Percentiles rank a stretch among this genome's conserved stretches.
Evolutionary conservation across 2,113 vertebrate species (phyloP).

Genomic region (Micromys minutus): DNA sequence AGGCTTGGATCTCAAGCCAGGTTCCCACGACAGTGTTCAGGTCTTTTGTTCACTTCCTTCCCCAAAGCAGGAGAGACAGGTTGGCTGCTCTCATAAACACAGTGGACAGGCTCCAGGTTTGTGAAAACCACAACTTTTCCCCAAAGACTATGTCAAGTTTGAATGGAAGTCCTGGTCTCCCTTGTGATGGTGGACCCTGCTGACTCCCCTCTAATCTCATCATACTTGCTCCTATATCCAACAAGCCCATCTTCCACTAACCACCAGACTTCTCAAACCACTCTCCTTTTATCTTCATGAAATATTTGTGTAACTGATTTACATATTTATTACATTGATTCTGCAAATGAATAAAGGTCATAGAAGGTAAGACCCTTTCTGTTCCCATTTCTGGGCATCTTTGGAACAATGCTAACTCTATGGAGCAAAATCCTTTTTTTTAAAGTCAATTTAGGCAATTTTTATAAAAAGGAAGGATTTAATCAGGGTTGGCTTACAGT

Average conservation of each 20-base stretch:
- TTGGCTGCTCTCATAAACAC: background rate
- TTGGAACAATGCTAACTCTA: background rate
- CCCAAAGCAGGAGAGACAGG: too few relatives aligned
- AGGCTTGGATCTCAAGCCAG: background rate
- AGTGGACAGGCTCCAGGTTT: background rate
- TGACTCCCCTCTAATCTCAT: background rate
- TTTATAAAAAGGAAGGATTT: background rate
- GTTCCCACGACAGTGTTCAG: background rate
- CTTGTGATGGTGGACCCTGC: background rate
- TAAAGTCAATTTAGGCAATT: too few relatives aligned
- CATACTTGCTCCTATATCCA: fast-evolving
- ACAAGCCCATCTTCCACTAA: too few relatives aligned
- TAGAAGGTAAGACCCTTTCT: background rate
- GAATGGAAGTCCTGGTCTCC: fast-evolving
- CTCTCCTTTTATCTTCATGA: background rate
- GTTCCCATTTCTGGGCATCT: background rate
- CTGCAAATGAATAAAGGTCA: background rate
- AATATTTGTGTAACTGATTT: background rate
- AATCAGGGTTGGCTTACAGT: background rate
- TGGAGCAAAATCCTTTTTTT: background rate
- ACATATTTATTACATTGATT: background rate
- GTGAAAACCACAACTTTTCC: background rate
- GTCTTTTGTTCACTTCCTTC: too few relatives aligned
- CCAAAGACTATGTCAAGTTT: too few relatives aligned
- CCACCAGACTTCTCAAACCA: background rate